These are phyloP conservation scores for Hemithea aestivaria DNA, from an alignment of 2,888 invertebrate species.

Conservation along the genomic window DNA sequence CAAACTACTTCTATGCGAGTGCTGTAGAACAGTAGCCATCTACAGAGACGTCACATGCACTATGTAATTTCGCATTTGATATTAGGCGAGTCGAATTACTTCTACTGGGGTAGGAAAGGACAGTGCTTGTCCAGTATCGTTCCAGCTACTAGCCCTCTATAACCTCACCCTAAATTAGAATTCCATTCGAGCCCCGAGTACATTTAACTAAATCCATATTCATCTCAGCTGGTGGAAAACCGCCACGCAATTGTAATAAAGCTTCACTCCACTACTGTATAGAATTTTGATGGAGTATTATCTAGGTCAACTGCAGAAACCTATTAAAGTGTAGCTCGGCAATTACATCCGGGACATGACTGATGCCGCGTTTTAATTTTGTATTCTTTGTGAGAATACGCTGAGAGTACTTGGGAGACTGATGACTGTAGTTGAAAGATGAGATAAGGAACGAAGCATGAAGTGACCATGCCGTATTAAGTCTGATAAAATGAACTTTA, in stretches of 20 bases:
- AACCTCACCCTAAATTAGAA: conserved; percentile 25
- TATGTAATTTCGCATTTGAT: no score
- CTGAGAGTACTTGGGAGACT: neutral
- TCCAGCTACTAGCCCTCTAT: conserved; percentile 18
- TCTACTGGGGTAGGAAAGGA: no score
- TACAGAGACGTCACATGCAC: no score
- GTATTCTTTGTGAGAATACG: conserved; percentile 3
- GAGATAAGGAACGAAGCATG: no score
- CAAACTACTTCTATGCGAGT: no score
- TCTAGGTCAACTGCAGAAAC: conserved; percentile 22
- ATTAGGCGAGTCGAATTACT: no score
- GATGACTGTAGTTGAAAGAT: no score
- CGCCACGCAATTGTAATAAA: conserved; percentile 42
- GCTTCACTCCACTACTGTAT: conserved; percentile 29
- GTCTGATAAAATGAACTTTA: no score
- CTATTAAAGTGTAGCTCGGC: conserved; percentile 8
- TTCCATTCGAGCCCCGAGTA: conserved; percentile 25
- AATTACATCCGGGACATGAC: conserved; percentile 3
- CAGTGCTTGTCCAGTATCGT: no score
- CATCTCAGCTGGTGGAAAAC: conserved; percentile 40
- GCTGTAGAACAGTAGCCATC: no score
- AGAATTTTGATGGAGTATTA: conserved; percentile 39
- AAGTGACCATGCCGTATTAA: no score
- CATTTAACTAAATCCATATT: conserved; percentile 41
- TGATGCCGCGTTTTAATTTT: neutral